Conservation (phyloP, 37 sponge, comb jelly and placozoan species). For the Bolinopsis microptera region DNA sequence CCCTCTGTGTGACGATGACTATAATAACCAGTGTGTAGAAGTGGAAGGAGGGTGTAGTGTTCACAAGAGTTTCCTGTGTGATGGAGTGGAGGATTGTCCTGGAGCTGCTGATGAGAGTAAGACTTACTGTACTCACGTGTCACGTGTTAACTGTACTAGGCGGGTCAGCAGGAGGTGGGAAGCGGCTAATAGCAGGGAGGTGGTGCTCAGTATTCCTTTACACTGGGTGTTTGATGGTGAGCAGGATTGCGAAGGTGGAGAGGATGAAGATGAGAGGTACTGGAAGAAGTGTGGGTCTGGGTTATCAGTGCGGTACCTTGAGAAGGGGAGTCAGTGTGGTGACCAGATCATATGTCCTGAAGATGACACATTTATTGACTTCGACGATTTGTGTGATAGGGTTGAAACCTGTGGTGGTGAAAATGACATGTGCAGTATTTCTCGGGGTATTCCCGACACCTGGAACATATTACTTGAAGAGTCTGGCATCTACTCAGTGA, state of each 20-base stretch:
- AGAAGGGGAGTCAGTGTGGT: neutral
- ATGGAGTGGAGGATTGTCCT: neutral
- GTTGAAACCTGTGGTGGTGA: neutral
- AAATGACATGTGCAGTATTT: neutral
- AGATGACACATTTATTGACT: neutral
- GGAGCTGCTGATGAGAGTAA: neutral
- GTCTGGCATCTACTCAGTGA: neutral
- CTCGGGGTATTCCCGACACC: neutral
- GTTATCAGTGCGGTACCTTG: neutral
- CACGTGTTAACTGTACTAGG: neutral
- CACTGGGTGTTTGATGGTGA: neutral
- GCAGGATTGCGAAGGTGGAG: neutral
- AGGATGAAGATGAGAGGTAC: neutral
- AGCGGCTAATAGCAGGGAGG: neutral
- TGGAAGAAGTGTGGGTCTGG: neutral
- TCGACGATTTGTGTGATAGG: neutral
- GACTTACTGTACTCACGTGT: neutral
- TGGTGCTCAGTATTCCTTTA: neutral
- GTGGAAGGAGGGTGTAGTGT: neutral
- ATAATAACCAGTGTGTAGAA: neutral
- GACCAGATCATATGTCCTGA: neutral
- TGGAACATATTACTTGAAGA: neutral
- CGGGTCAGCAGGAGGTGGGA: neutral
- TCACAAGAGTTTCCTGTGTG: neutral
- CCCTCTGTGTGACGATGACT: neutral